phyloP scores from a whole-genome alignment of 2,888 invertebrate species.

The Julus scandinavius region DNA sequence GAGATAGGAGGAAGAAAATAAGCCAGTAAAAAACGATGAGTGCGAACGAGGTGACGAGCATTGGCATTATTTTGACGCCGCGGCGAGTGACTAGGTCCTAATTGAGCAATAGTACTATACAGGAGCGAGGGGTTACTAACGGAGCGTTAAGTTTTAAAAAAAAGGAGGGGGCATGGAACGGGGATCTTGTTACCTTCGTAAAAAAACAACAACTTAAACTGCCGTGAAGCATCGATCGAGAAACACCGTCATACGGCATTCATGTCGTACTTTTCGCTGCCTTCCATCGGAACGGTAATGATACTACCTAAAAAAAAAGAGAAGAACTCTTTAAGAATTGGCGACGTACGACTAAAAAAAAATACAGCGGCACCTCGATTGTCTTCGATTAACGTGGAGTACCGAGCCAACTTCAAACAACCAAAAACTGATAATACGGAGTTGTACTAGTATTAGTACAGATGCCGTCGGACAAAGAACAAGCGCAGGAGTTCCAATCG shows the following conservation, averaged over 20 bases:
- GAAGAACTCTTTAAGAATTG: too few relatives aligned
- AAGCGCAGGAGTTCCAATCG: constrained; percentile 39
- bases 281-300: constrained; percentile 22
- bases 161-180: not conserved
- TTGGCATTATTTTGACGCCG: not conserved
- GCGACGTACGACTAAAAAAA: not conserved
- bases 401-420: too few relatives aligned
- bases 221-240: not conserved
- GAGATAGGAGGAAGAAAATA: not conserved
- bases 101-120: not conserved
- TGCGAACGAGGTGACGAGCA: not conserved
- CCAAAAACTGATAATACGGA: too few relatives aligned
- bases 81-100: not conserved
- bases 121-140: not conserved
- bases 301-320: constrained; percentile 24
- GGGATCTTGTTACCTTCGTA: not conserved
- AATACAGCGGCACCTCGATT: too few relatives aligned
- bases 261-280: constrained; percentile 40
- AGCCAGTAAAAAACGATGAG: not conserved
- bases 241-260: constrained; percentile 47
- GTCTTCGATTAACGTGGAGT: too few relatives aligned
- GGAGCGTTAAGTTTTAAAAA: not conserved
- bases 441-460: too few relatives aligned
- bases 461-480: constrained; percentile 37
- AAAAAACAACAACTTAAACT: constrained; percentile 6